A percentile compares a stretch with the other conserved stretches of the same genome.
These are phyloP conservation scores for Eugnorisma glareosa DNA, from an alignment of 2,888 invertebrate genomes.

Conservation along the genomic window DNA sequence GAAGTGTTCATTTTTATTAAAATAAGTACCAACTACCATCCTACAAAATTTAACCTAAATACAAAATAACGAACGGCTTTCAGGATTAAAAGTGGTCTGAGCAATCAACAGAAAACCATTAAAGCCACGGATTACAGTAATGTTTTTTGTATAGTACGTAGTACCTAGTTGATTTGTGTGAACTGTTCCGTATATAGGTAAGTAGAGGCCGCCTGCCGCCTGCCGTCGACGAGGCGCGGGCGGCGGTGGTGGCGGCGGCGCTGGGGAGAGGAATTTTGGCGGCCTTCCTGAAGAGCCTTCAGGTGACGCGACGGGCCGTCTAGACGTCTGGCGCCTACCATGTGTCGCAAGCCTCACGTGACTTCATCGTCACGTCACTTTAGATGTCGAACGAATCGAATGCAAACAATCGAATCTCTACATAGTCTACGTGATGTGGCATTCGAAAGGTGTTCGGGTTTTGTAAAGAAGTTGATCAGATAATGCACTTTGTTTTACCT, in stretches of 20 bases:
- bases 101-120: conserved; percentile 46
- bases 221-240: conserved; percentile 54
- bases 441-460: conserved; percentile 22
- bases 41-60: conserved; percentile 31
- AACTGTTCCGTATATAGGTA: conserved; percentile 57
- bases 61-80: conserved; percentile 33
- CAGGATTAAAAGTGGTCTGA: conserved; percentile 45
- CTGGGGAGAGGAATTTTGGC: conserved; percentile 75
- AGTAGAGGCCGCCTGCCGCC: conserved; percentile 57
- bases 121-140: conserved; percentile 33
- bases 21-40: not conserved
- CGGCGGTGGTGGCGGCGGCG: conserved; percentile 54
- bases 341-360: conserved; percentile 74
- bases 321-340: conserved; percentile 85
- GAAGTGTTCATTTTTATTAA: conserved; percentile 7
- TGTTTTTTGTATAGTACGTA: conserved; percentile 37
- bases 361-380: conserved; percentile 64
- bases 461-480: not conserved
- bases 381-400: conserved; percentile 45
- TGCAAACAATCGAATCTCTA: conserved; percentile 31
- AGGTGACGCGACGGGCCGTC: conserved; percentile 83
- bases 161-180: conserved; percentile 39
- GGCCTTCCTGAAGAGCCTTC: conserved; percentile 84
- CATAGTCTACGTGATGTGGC: conserved; percentile 1
- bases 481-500: conserved; percentile 7